A percentile compares a stretch with the other conserved stretches of the same genome.
Evolutionary conservation across 2,888 invertebrate species (phyloP).

Genomic region (Seira musarum): DNA sequence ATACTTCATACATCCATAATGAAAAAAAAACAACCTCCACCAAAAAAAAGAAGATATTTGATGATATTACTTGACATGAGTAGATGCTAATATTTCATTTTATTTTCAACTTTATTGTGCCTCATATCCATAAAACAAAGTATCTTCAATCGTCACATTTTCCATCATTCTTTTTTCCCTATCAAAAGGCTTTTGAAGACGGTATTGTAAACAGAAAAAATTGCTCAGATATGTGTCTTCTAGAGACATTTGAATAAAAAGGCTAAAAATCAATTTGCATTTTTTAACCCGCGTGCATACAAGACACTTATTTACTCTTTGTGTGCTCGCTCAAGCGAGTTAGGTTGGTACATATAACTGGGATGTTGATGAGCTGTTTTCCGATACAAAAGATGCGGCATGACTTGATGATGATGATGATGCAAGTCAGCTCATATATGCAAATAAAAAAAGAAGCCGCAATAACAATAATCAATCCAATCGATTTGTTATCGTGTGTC

Average conservation of each 20-base stretch:
- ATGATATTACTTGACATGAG: background rate
- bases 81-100: background rate
- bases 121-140: conserved; percentile 40
- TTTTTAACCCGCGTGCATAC: conserved; percentile 26
- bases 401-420: background rate
- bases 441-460: too few relatives aligned
- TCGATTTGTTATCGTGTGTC: too few relatives aligned
- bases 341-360: conserved; percentile 20
- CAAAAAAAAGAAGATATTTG: conserved; percentile 2
- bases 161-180: background rate
- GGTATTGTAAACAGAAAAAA: conserved; percentile 15
- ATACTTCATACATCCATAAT: background rate
- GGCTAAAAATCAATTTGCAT: conserved; percentile 43
- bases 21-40: conserved; percentile 6
- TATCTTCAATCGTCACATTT: conserved; percentile 19
- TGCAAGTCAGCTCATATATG: too few relatives aligned
- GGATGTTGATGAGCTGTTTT: conserved; percentile 25
- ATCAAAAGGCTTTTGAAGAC: conserved; percentile 29
- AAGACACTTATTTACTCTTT: background rate
- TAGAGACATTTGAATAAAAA: background rate
- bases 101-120: conserved; percentile 13
- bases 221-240: conserved; percentile 8
- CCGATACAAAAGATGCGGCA: too few relatives aligned
- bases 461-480: too few relatives aligned
- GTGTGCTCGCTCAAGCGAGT: conserved; percentile 7